phyloP scores from a whole-genome alignment of 2,888 invertebrate genomes.

The Harpalus rufipes region DNA sequence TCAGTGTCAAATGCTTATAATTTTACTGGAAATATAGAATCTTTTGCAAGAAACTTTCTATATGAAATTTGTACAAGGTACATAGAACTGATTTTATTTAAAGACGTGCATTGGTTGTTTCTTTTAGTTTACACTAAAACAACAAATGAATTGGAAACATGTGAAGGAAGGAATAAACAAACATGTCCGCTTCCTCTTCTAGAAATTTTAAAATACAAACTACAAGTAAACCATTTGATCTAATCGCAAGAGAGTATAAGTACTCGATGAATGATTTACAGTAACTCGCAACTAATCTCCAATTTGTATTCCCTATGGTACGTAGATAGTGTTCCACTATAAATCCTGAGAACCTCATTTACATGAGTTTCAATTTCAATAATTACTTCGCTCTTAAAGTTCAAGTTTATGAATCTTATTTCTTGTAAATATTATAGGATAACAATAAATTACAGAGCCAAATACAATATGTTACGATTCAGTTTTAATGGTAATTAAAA shows the following conservation, averaged over 20 bases:
- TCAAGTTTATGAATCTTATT: background rate
- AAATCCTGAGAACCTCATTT: background rate
- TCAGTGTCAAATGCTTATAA: no score
- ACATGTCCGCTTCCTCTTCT: background rate
- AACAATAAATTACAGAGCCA: no score
- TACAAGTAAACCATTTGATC: background rate
- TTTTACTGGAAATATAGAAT: no score
- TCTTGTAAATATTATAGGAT: background rate
- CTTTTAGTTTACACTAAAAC: background rate
- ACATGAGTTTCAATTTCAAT: conserved; percentile 3
- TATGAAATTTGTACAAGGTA: no score
- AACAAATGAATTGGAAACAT: background rate
- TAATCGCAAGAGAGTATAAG: background rate
- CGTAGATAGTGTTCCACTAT: background rate
- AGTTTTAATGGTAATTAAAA: no score
- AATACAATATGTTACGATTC: no score
- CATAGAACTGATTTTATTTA: no score
- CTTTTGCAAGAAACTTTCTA: no score
- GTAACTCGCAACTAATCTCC: background rate
- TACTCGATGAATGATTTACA: background rate
- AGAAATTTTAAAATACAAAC: background rate
- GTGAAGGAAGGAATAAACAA: background rate
- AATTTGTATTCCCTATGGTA: background rate
- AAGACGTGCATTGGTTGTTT: no score
- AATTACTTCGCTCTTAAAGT: background rate